phyloP scores from a whole-genome alignment of 92 coral and sea anemone genomes.

The Montipora capitata region DNA sequence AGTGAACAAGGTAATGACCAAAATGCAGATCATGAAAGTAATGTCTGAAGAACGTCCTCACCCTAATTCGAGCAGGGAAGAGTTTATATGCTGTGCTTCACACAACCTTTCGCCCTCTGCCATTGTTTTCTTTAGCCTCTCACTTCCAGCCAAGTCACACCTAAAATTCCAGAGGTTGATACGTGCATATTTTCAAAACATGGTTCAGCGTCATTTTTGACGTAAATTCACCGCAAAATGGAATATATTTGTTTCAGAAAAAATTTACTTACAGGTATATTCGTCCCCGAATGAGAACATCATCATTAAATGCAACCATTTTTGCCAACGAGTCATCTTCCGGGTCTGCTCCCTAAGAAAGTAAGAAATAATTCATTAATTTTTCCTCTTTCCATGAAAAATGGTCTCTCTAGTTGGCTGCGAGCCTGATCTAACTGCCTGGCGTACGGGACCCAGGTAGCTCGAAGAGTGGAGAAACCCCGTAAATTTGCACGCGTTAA shows the following conservation, averaged over 20 bases:
- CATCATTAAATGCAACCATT: conserved; percentile 93
- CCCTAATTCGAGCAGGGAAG: conserved; percentile 97
- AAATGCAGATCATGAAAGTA: background rate
- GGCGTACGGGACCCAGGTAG: no score
- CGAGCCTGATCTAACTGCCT: no score
- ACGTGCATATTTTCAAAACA: background rate
- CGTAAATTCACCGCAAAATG: no score
- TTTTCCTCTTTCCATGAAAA: background rate
- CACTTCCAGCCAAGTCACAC: conserved; percentile 99
- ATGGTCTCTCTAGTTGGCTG: no score
- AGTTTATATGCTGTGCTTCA: conserved; percentile 98
- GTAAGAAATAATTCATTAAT: background rate
- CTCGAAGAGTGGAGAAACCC: no score
- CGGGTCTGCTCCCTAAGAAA: conserved; percentile 57
- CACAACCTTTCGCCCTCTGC: conserved; percentile 98
- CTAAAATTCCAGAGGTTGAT: background rate
- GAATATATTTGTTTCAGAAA: background rate
- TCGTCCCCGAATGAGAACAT: conserved; percentile 93
- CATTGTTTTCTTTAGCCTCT: conserved; percentile 95
- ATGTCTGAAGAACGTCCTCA: conserved; percentile 15
- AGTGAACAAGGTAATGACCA: background rate
- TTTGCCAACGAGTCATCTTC: conserved; percentile 86
- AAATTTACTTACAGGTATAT: conserved; percentile 85
- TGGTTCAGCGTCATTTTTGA: background rate
- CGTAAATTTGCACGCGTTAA: no score